phyloP scores from a whole-genome alignment of 2,113 vertebrate species.

The Notechis scutatus region DNA sequence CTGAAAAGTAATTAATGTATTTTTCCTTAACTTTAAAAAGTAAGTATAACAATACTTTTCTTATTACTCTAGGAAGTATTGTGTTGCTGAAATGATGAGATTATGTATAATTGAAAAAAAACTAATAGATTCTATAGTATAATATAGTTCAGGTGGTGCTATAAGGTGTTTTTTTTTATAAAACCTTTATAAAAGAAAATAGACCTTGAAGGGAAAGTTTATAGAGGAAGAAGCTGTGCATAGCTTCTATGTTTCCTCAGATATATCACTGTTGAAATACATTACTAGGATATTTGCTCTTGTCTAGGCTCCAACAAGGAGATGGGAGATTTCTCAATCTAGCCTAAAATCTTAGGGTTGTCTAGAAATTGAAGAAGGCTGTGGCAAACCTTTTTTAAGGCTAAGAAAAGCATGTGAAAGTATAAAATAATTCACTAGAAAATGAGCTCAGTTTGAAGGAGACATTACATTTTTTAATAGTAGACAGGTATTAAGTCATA shows the following conservation, averaged over 20 bases:
- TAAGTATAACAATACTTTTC: background rate
- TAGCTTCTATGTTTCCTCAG: background rate
- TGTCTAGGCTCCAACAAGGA: background rate
- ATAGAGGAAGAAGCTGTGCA: background rate
- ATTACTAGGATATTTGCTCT: background rate
- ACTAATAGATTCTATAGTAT: too few relatives aligned
- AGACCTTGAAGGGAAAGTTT: background rate
- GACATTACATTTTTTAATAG: background rate
- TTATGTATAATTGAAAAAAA: background rate
- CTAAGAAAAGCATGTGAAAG: background rate
- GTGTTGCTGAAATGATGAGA: background rate
- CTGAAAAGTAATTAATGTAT: background rate
- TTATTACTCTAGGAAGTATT: background rate
- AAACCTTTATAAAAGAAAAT: background rate
- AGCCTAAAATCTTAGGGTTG: background rate
- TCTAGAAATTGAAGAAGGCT: background rate
- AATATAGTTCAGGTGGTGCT: background rate
- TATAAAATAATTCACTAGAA: background rate
- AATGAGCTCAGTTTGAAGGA: background rate
- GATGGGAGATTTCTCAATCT: background rate
- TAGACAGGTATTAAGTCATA: background rate
- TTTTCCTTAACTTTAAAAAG: background rate
- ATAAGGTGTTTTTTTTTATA: background rate
- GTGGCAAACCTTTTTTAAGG: background rate
- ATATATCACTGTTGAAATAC: background rate